Evolutionary conservation across 2,797 vertebrate species (phyloP).

Genomic region (Cuculus canorus): DNA sequence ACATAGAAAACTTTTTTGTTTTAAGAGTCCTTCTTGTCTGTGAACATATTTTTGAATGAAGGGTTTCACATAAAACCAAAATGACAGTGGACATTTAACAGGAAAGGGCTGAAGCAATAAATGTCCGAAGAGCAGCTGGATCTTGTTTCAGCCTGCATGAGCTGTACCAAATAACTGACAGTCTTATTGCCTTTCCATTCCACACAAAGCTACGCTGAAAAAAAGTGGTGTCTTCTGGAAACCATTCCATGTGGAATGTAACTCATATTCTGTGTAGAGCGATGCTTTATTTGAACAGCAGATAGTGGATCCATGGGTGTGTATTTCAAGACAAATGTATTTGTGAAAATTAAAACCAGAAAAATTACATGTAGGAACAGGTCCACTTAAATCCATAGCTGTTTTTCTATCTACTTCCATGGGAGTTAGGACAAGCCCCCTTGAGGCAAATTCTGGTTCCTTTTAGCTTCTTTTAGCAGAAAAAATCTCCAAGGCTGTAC

Average conservation of each 20-base stretch:
- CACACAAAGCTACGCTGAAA: slow-evolving; percentile 34
- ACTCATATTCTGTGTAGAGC: background rate
- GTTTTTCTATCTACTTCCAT: background rate
- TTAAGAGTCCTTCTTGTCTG: slow-evolving; percentile 24
- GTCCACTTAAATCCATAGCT: background rate
- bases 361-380: background rate
- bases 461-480: background rate
- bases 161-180: slow-evolving; percentile 56
- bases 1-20: background rate
- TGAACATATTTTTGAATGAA: slow-evolving; percentile 42
- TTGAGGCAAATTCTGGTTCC: background rate
- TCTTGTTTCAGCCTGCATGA: slow-evolving; percentile 48
- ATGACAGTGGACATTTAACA: slow-evolving; percentile 66
- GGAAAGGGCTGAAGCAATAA: slow-evolving; percentile 59
- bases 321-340: background rate
- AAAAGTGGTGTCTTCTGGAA: slow-evolving; percentile 38
- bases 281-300: background rate
- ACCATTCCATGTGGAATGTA: slow-evolving; percentile 21
- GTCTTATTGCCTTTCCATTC: slow-evolving; percentile 57
- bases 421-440: background rate
- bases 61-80: slow-evolving; percentile 57
- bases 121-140: slow-evolving; percentile 68
- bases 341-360: slow-evolving; percentile 39
- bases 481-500: background rate
- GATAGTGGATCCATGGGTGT: background rate